Percentiles rank a stretch among this genome's conserved stretches.
phyloP scores from a whole-genome alignment of 1,140 invertebrate genomes.

The Apis laboriosa region DNA sequence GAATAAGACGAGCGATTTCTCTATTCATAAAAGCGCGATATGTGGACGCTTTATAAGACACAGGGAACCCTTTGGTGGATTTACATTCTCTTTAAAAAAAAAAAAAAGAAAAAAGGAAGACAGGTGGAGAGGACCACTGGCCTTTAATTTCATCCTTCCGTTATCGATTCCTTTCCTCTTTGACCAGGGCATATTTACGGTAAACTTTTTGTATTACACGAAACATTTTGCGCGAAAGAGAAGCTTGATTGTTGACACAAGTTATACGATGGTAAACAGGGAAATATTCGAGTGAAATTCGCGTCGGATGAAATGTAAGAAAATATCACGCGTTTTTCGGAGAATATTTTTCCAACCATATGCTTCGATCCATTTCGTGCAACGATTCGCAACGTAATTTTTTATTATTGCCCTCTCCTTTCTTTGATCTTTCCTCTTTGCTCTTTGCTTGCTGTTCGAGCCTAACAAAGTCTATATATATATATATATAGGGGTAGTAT shows the following conservation, averaged over 20 bases:
- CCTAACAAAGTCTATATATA: background rate
- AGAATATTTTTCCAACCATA: background rate
- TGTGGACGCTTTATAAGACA: constrained; percentile 49
- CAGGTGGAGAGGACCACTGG: constrained; percentile 32
- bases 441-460: background rate
- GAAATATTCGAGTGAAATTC: constrained; percentile 30
- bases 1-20: constrained; percentile 40
- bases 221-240: constrained; percentile 13
- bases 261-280: constrained; percentile 7
- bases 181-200: too few relatives aligned
- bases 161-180: constrained; percentile 15
- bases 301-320: background rate
- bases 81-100: constrained; percentile 66
- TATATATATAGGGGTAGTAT: background rate
- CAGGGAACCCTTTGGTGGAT: constrained; percentile 45
- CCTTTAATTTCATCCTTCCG: background rate
- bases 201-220: constrained; percentile 15
- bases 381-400: constrained; percentile 7
- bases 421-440: background rate
- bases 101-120: constrained; percentile 42
- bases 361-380: background rate
- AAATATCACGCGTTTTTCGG: background rate
- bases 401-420: background rate
- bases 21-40: constrained; percentile 14
- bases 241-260: constrained; percentile 36